A percentile compares a stretch with the other conserved stretches of the same genome.
phyloP scores from a whole-genome alignment of 1,140 invertebrate species.

The Listronotus bonariensis region DNA sequence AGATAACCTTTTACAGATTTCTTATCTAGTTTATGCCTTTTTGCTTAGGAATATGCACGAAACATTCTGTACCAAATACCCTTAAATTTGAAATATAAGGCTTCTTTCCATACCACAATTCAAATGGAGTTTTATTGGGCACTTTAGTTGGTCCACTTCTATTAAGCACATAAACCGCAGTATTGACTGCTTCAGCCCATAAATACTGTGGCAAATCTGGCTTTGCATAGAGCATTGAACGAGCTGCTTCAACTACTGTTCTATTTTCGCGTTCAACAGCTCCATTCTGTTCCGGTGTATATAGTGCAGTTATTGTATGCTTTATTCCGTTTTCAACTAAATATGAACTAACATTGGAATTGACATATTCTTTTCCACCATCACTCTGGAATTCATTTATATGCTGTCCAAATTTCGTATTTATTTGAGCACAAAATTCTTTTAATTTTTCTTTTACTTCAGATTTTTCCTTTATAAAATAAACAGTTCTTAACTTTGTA shows the following conservation, averaged over 20 bases:
- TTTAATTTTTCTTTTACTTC: too few species aligned
- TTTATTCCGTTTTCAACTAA: too few species aligned
- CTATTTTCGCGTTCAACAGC: slow-evolving; percentile 50
- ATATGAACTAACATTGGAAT: too few species aligned
- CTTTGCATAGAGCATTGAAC: slow-evolving; percentile 27
- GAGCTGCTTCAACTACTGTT: slow-evolving; percentile 34
- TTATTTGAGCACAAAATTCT: too few species aligned
- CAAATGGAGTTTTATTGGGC: slow-evolving; percentile 46
- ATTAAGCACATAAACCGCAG: slow-evolving; percentile 51
- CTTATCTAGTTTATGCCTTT: slow-evolving; percentile 10
- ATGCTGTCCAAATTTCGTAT: background rate
- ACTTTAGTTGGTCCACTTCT: slow-evolving; percentile 43
- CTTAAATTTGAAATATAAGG: slow-evolving; percentile 15
- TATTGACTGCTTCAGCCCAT: slow-evolving; percentile 23
- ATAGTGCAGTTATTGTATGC: slow-evolving; percentile 37
- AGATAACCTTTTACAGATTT: background rate
- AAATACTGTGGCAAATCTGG: slow-evolving; percentile 25
- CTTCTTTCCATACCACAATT: slow-evolving; percentile 45
- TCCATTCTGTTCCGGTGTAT: slow-evolving; percentile 57
- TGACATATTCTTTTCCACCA: slow-evolving; percentile 38
- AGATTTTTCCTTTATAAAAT: background rate
- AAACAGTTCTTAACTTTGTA: background rate
- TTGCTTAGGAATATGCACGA: slow-evolving; percentile 27
- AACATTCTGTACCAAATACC: slow-evolving; percentile 13
- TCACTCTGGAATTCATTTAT: background rate